Conservation (phyloP, 2,797 vertebrate species). For the Rachycentron canadum region DNA sequence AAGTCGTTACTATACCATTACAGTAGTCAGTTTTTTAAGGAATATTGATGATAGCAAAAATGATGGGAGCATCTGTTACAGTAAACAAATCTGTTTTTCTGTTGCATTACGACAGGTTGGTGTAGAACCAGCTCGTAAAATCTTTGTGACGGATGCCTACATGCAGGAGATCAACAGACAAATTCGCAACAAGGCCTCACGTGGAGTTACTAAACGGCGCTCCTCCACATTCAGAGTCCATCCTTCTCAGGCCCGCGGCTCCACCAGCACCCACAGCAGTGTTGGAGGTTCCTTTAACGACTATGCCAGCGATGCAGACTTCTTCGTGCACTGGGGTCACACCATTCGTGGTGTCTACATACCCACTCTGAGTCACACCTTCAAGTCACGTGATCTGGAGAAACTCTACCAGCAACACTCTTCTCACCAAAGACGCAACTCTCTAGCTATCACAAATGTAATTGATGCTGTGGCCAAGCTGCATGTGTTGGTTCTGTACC, state of each 20-base stretch:
- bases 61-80: background rate
- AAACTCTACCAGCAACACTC: slow-evolving; percentile 87
- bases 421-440: slow-evolving; percentile 84
- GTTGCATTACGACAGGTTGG: slow-evolving; percentile 63
- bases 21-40: background rate
- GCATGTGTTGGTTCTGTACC: slow-evolving; percentile 82
- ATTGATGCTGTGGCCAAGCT: slow-evolving; percentile 85
- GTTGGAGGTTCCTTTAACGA: slow-evolving; percentile 6
- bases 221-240: slow-evolving; percentile 79
- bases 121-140: slow-evolving; percentile 80
- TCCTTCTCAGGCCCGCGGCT: slow-evolving; percentile 59
- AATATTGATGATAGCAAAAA: too few relatives aligned
- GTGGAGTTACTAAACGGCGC: slow-evolving; percentile 80
- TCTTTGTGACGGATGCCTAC: slow-evolving; percentile 83
- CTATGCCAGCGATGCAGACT: slow-evolving; percentile 81
- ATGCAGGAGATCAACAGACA: slow-evolving; percentile 86
- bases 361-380: slow-evolving; percentile 84
- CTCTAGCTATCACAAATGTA: slow-evolving; percentile 83
- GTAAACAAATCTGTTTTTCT: background rate
- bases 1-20: background rate
- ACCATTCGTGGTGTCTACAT: slow-evolving; percentile 77
- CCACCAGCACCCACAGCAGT: slow-evolving; percentile 56
- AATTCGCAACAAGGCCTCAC: slow-evolving; percentile 82
- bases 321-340: slow-evolving; percentile 82
- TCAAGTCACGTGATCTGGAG: slow-evolving; percentile 85